These are phyloP conservation scores for Ovis canadensis DNA, from an alignment of 2,113 vertebrate species.

Conservation along the genomic window DNA sequence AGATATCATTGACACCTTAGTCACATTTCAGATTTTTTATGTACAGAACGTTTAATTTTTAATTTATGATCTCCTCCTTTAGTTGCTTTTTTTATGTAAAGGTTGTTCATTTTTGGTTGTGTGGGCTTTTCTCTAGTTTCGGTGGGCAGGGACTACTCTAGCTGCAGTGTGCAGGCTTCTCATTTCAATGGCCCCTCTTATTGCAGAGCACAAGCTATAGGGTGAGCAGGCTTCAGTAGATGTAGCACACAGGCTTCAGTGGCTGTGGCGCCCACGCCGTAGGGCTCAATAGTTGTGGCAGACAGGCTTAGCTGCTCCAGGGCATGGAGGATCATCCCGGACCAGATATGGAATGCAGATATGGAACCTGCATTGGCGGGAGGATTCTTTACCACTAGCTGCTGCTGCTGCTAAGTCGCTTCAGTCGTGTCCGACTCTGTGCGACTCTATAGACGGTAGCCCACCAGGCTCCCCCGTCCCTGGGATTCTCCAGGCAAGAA, in stretches of 20 bases:
- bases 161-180: not conserved
- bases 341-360: not conserved
- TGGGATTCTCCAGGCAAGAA: no score
- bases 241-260: not conserved
- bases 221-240: not conserved
- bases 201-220: not conserved
- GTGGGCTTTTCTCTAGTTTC: not conserved
- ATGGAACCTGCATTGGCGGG: not conserved
- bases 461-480: no score
- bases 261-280: not conserved
- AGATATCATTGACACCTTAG: not conserved
- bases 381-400: not conserved
- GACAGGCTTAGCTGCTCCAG: not conserved
- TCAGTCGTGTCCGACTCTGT: no score
- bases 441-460: no score
- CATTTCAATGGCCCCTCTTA: not conserved
- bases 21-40: not conserved
- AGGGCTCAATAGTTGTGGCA: not conserved
- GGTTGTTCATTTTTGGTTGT: not conserved
- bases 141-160: not conserved
- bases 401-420: no score
- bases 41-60: not conserved
- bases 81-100: not conserved
- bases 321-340: not conserved
- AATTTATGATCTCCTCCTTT: not conserved